These are phyloP conservation scores for Phyllostomus hastatus DNA, from an alignment of 2,113 vertebrate genomes.

Conservation along the genomic window DNA sequence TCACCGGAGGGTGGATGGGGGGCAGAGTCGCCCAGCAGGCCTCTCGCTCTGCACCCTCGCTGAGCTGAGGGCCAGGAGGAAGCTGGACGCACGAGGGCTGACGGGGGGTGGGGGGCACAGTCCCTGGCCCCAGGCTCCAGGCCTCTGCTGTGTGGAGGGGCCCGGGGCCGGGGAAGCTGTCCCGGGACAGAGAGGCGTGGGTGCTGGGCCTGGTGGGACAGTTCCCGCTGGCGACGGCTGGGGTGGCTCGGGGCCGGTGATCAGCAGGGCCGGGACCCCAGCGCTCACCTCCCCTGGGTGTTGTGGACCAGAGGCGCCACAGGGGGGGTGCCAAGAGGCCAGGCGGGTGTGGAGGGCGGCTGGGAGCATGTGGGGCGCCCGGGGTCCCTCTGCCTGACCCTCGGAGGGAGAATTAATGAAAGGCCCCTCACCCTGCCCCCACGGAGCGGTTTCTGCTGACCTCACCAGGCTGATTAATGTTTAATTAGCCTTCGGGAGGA, in stretches of 20 bases:
- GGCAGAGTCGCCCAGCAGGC: background rate
- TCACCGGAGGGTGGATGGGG: background rate
- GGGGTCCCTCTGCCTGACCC: conserved; percentile 79
- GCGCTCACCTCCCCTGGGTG: background rate
- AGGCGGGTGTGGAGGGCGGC: background rate
- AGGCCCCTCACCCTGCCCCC: conserved; percentile 89
- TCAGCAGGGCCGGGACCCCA: fast-evolving
- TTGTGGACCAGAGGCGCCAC: fast-evolving
- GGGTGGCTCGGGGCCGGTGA: background rate
- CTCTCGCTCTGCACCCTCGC: background rate
- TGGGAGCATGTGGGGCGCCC: background rate
- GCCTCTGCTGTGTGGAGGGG: fast-evolving
- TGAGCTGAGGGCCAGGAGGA: background rate
- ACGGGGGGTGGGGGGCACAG: background rate
- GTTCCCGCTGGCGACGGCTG: fast-evolving
- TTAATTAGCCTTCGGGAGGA: conserved; percentile 98
- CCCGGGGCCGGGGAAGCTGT: background rate
- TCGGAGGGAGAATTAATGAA: conserved; percentile 93
- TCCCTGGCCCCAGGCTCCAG: background rate
- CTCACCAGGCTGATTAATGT: conserved; percentile 99
- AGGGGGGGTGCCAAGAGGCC: fast-evolving
- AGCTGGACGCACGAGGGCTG: background rate
- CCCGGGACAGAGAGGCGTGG: background rate
- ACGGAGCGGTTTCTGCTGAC: conserved; percentile 96
- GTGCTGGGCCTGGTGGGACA: background rate